Evolutionary conservation across 2,797 vertebrate species (phyloP), one percentile per base, ranked within the genome.

Genomic region (Ara ararauna): DNA sequence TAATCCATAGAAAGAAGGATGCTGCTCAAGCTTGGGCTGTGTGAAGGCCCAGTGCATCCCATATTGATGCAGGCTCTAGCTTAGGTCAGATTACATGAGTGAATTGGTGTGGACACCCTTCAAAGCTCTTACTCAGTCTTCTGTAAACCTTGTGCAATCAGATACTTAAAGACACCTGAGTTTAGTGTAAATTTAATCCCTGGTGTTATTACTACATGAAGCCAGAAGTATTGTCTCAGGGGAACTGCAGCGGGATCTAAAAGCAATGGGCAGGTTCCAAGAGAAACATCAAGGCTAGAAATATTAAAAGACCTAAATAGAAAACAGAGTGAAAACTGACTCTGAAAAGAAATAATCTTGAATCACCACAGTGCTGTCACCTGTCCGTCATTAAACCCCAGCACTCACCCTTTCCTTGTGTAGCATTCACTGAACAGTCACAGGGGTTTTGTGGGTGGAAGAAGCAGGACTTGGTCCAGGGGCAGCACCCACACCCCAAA

Each of bases 391-490:
- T 42, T 51, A 32, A 76, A 64, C 5, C 9, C 51, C 68, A 77
- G 20, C 1, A 0, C 13, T 85, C 50, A 11, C 67, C 44, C 38
- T 29, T 47, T 19, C 2, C 21, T 36, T 6, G 17, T 7, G n/a
- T 13, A n/a, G 40, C 56, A 34, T 32, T 22, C 68, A 6, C 40
- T 4, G 27, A 8, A 1, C 0, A 0, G 10, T 13, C 12, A 2
- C 13, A 0, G 6, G 26, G 68, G 47, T 5, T 58, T 7, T 48
- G 29, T 1, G 20, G 87, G 75, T 1, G 7, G 38, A 4, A 38
- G 66, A 16, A 44, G 47, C 8, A 5, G 17, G 61, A 23, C 7
- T 17, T 0, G 2, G 18, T 2, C 2, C 0, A 4, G 34, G 51
- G 29, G 38, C 44, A 72, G 45, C 50, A 65, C 45, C 77, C 58